phyloP scores from a whole-genome alignment of 53 echinoderm and acorn worm species.

The Apostichopus leukothele region DNA sequence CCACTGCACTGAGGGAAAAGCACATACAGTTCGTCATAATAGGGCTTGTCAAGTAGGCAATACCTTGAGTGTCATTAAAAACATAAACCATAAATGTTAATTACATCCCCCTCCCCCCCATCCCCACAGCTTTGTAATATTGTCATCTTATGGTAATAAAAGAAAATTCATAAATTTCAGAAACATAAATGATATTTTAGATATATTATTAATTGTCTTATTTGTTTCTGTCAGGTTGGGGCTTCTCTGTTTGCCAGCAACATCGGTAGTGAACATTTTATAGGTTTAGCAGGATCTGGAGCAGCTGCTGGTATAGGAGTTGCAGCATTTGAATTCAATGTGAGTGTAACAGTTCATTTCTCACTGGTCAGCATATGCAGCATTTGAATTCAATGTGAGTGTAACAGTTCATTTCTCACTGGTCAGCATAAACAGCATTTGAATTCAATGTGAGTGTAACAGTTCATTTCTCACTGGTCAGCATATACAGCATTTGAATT shows the following conservation, averaged over 20 bases:
- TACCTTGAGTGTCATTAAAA: no score
- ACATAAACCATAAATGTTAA: no score
- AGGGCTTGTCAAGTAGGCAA: no score
- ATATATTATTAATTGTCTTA: not conserved
- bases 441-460: slow-evolving; percentile 76
- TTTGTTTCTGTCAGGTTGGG: slow-evolving; percentile 60
- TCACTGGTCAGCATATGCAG: no score
- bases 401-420: not conserved
- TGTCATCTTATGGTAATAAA: no score
- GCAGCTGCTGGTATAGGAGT: slow-evolving; percentile 87
- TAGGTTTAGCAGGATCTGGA: slow-evolving; percentile 87
- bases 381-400: slow-evolving; percentile 90
- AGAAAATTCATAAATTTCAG: no score
- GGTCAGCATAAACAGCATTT: slow-evolving; percentile 47
- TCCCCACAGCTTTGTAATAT: no score
- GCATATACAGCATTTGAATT: no score
- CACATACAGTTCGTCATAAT: no score
- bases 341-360: slow-evolving; percentile 33
- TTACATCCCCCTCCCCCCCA: no score
- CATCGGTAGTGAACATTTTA: slow-evolving; percentile 89
- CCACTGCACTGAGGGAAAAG: no score
- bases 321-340: slow-evolving; percentile 86
- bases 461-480: not conserved
- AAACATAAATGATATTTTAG: no score
- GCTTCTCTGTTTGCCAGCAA: slow-evolving; percentile 92